Base-by-base conservation (phyloP, 2,113 vertebrate genomes). In the Clarias batrachus region DNA sequence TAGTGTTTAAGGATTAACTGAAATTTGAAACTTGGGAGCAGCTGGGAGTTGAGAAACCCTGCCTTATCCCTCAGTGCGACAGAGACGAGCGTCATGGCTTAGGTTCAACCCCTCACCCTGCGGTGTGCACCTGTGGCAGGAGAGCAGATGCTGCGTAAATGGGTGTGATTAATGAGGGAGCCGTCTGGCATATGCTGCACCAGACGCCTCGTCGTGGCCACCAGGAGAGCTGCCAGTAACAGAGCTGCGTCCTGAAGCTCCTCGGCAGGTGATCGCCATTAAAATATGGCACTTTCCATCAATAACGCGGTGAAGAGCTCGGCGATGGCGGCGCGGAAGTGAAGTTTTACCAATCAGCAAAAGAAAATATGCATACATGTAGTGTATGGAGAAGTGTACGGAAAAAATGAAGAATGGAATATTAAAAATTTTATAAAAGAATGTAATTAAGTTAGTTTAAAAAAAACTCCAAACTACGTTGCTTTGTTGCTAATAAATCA, bases 131-230 rank as follows among this genome's bases (percentile, higher is more conserved):
- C 82, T 84, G 63, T 52, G 27, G 52, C 66, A 60, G 33, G 66
- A 80, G 65, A 83, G 62, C 90, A 88, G 84, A 88, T 89, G 88
- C 84, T 84, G 13, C 10, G 70, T 86, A 87, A 89, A 89, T 80
- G 76, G 80, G 25, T 59, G 81, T 84, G 88, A 90, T 87, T 81
- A 89, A 89, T 88, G 68, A 59, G 37, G 17, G 33, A 37, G 54
- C 14, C 48, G 77, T 30, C 59, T 37, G 73, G 79, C 90, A 89
- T 91, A 91, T 89, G 90, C 83, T 83, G 41, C 30, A 79, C 23
- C 90, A 91, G 87, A 87, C 65, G 82, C 79, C 73, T 71, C 60
- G 10, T 30, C 79, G 23, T 30, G 81, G 48, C 87, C 68, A 52
- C 73, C 60, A 37, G 60, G n/a, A 78, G 60, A 79, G 33, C 41